Conservation (phyloP, 2,113 vertebrate species). For the mouse (Mus musculus) region DNA sequence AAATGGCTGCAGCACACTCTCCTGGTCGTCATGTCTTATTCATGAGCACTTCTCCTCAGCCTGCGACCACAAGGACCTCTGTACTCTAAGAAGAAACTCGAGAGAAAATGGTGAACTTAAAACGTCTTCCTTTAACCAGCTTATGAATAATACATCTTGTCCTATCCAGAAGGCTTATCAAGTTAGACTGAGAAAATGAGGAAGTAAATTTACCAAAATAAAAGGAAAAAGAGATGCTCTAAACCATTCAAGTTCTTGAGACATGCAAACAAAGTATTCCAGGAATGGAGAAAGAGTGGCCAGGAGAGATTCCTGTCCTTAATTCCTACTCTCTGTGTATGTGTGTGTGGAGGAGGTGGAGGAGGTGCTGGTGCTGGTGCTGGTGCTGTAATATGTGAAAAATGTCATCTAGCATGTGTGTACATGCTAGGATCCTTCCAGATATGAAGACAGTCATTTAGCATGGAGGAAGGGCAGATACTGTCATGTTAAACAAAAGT, state of each 20-base stretch:
- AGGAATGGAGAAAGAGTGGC: neutral
- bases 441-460: neutral
- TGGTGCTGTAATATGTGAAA: neutral
- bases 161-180: neutral
- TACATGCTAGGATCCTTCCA: neutral
- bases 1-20: neutral
- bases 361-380: no score
- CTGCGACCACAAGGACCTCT: constrained; percentile 17
- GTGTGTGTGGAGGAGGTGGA: neutral
- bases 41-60: neutral
- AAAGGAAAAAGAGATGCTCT: neutral
- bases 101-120: constrained; percentile 43
- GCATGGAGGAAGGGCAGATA: neutral
- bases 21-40: neutral
- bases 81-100: constrained; percentile 33
- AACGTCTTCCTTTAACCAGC: constrained; percentile 53
- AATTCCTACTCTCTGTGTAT: neutral
- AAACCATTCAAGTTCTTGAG: neutral
- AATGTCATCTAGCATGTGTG: neutral
- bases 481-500: neutral
- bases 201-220: constrained; percentile 51
- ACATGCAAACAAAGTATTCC: neutral
- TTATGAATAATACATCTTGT: constrained; percentile 59
- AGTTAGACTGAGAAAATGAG: constrained; percentile 57
- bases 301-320: neutral